Percentiles rank a stretch among this genome's conserved stretches.
phyloP scores from a whole-genome alignment of 1,140 invertebrate genomes.

The Panulirus ornatus region DNA sequence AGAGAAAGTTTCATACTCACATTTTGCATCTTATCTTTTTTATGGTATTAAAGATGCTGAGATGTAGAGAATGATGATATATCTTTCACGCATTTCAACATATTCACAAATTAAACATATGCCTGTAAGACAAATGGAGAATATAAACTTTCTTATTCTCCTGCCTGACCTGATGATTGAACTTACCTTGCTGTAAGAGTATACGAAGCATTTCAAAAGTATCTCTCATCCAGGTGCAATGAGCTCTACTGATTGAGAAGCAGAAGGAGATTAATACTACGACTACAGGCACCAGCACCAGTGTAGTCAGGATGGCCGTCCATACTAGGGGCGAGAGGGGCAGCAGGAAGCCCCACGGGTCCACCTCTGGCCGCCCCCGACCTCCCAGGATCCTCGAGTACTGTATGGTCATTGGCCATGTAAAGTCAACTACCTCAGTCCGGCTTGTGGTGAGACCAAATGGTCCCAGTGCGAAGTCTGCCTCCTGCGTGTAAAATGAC shows the following conservation, averaged over 20 bases:
- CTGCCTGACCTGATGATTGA: too few species aligned
- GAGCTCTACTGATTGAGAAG: not conserved
- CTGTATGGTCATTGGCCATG: not conserved
- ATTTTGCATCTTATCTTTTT: too few species aligned
- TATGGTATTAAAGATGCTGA: too few species aligned
- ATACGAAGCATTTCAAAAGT: not conserved
- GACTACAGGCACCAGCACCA: not conserved
- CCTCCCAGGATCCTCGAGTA: slow-evolving; percentile 26
- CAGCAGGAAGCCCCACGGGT: slow-evolving; percentile 54
- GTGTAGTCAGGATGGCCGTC: slow-evolving; percentile 18
- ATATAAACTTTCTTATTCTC: too few species aligned
- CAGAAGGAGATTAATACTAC: not conserved
- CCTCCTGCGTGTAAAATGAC: too few species aligned
- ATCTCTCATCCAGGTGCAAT: not conserved
- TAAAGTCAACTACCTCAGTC: slow-evolving; percentile 16
- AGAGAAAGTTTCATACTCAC: too few species aligned
- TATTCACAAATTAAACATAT: too few species aligned
- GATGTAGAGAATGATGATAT: too few species aligned
- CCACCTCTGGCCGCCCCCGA: not conserved
- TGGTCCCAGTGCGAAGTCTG: slow-evolving; percentile 24
- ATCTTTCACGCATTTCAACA: too few species aligned
- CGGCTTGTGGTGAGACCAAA: slow-evolving; percentile 13
- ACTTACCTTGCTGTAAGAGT: not conserved
- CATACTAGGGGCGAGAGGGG: slow-evolving; percentile 46
- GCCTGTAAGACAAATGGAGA: too few species aligned